phyloP scores from a whole-genome alignment of 2,888 invertebrate species.

The Punctoribates punctum region DNA sequence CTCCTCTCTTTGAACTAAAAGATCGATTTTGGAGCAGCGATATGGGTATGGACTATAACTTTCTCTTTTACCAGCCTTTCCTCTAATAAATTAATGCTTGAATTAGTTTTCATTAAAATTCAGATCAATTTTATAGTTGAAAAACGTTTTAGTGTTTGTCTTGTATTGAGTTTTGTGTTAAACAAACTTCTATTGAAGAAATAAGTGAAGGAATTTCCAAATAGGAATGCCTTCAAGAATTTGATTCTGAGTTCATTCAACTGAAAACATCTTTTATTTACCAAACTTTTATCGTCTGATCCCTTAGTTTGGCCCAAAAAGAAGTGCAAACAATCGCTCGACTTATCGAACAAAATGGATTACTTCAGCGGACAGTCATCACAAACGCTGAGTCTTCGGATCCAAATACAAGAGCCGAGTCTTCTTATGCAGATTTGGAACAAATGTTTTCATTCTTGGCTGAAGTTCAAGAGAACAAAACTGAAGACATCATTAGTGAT shows the following conservation, averaged over 20 bases:
- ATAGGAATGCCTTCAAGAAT: not conserved
- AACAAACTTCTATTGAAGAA: not conserved
- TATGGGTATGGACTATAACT: constrained; percentile 34
- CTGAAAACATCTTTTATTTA: not conserved
- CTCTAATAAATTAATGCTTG: not conserved
- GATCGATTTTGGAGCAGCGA: constrained; percentile 39
- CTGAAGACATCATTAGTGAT: constrained; percentile 23
- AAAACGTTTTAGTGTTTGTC: not conserved
- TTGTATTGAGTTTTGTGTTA: not conserved
- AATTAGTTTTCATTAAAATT: constrained; percentile 10
- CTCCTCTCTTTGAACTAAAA: not conserved
- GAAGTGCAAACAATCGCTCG: constrained; percentile 65
- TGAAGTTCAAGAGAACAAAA: constrained; percentile 62
- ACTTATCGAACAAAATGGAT: constrained; percentile 64
- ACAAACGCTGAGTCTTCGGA: not conserved
- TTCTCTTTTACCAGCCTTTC: not conserved
- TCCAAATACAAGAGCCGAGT: not conserved
- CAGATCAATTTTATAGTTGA: not conserved
- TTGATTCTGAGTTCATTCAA: not conserved
- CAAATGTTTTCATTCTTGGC: constrained; percentile 84
- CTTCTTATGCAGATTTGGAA: constrained; percentile 67
- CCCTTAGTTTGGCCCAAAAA: constrained; percentile 49
- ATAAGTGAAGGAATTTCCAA: not conserved
- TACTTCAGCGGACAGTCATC: constrained; percentile 17
- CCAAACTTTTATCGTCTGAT: constrained; percentile 18